phyloP scores from a whole-genome alignment of 1,140 invertebrate species.

The Drosophila truncata region DNA sequence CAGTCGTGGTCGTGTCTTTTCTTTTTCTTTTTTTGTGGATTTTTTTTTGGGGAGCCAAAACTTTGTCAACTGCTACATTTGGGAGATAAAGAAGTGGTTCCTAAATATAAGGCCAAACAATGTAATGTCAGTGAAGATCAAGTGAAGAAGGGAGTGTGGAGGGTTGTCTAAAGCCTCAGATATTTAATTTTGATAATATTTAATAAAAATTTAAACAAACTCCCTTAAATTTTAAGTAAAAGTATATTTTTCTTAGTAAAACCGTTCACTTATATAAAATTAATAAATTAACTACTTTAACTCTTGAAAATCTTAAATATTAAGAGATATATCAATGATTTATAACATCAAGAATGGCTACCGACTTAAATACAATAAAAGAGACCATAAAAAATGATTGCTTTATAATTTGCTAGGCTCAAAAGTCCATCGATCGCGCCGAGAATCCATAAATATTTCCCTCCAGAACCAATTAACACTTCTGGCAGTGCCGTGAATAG shows the following conservation, averaged over 20 bases:
- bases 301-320: not conserved
- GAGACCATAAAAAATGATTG: conserved; percentile 8
- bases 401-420: not conserved
- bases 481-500: conserved; percentile 27
- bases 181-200: not conserved
- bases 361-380: not conserved
- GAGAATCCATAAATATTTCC: conserved; percentile 27
- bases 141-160: not conserved
- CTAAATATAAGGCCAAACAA: not conserved
- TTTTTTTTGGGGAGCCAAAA: conserved; percentile 17
- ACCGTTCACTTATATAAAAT: no score
- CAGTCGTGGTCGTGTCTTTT: conserved; percentile 39
- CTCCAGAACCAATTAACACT: conserved; percentile 43
- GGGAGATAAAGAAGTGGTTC: conserved; percentile 17
- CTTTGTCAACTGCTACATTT: conserved; percentile 31
- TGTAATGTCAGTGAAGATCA: not conserved
- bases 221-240: not conserved
- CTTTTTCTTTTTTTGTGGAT: not conserved
- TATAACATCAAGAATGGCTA: not conserved
- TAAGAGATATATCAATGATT: not conserved
- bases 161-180: no score
- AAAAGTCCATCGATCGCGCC: conserved; percentile 14
- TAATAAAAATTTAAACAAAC: not conserved
- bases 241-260: no score
- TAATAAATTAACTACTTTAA: not conserved